phyloP scores from a whole-genome alignment of 2,888 invertebrate species.

The Pegoplata infirma region DNA sequence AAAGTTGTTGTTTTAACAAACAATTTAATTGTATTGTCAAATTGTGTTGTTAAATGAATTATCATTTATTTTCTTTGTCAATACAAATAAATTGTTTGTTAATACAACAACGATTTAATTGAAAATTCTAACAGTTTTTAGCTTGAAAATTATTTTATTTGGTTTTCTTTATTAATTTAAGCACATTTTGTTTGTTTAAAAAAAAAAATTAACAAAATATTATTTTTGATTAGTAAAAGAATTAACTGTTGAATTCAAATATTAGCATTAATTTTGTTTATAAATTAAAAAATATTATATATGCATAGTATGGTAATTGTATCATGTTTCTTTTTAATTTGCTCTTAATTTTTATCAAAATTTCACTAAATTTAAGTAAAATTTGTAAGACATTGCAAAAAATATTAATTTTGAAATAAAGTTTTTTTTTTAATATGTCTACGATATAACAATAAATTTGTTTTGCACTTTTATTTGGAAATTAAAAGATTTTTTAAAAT shows the following conservation, averaged over 20 bases:
- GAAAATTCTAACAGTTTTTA: too few species aligned
- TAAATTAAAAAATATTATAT: slow-evolving; percentile 8
- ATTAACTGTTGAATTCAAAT: slow-evolving; percentile 46
- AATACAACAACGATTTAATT: too few species aligned
- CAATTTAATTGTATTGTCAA: too few species aligned
- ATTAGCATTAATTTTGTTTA: slow-evolving; percentile 38
- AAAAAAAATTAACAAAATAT: not conserved
- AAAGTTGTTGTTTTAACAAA: too few species aligned
- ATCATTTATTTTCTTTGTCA: too few species aligned
- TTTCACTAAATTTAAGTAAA: slow-evolving; percentile 52
- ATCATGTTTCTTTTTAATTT: slow-evolving; percentile 2
- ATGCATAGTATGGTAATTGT: slow-evolving; percentile 16
- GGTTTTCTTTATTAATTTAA: not conserved
- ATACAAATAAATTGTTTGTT: too few species aligned
- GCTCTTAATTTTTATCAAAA: slow-evolving; percentile 20
- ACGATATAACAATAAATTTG: slow-evolving; percentile 35
- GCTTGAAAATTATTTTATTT: not conserved
- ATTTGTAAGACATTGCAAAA: slow-evolving; percentile 55
- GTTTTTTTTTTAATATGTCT: slow-evolving; percentile 51
- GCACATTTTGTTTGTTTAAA: slow-evolving; percentile 20
- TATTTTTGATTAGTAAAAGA: not conserved
- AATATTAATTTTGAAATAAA: slow-evolving; percentile 54
- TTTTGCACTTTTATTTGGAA: slow-evolving; percentile 45
- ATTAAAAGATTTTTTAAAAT: not conserved
- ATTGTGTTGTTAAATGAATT: too few species aligned